A percentile compares a stretch with the other conserved stretches of the same genome.
These are phyloP conservation scores for Calosoma granatense DNA, from an alignment of 1,140 invertebrate species.

Conservation along the genomic window DNA sequence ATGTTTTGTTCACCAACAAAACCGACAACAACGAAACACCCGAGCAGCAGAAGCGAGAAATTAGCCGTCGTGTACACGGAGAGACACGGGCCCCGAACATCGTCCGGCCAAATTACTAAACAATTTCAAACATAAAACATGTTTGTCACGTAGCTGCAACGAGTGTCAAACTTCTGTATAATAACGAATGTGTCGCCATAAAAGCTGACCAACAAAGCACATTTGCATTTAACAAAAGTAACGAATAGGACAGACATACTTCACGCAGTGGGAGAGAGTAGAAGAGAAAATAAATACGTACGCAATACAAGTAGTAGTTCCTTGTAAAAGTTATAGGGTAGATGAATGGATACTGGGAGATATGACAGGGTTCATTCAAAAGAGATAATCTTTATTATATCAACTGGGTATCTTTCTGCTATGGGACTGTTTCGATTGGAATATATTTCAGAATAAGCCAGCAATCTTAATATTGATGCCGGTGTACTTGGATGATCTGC, in stretches of 20 bases:
- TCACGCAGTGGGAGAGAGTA: no score
- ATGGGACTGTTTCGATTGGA: no score
- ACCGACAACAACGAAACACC: background rate
- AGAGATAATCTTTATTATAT: no score
- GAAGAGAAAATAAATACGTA: no score
- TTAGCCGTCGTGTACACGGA: background rate
- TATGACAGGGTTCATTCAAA: no score
- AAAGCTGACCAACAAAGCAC: background rate
- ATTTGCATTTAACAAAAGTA: background rate
- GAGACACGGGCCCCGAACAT: background rate
- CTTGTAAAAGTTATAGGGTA: no score
- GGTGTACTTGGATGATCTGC: no score
- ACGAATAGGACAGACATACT: background rate
- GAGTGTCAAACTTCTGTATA: slow-evolving; percentile 7
- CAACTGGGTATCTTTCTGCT: no score
- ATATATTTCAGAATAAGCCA: no score
- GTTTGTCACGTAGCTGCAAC: background rate
- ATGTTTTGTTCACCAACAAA: background rate
- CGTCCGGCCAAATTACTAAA: background rate
- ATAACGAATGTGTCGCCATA: slow-evolving; percentile 1
- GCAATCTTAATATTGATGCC: no score
- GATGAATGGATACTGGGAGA: no score
- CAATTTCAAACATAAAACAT: slow-evolving; percentile 5
- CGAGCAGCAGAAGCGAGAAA: background rate
- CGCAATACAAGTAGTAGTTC: no score